These are phyloP conservation scores for Pemphigus obesinymphae DNA, from an alignment of 1,140 invertebrate species.

Conservation along the genomic window DNA sequence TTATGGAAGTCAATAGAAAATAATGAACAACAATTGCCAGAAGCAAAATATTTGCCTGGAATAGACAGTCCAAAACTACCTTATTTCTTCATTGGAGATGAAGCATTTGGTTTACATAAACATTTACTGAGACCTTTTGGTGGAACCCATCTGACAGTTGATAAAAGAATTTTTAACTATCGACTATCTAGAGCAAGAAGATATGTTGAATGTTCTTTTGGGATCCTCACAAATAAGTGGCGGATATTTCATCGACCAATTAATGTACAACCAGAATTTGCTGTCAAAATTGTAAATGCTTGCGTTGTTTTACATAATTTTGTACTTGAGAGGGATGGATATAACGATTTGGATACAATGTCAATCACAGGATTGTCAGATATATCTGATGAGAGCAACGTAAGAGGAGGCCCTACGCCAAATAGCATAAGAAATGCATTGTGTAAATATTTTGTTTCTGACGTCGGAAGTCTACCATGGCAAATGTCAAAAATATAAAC, in stretches of 20 bases:
- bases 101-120: conserved; percentile 51
- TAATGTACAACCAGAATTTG: conserved; percentile 46
- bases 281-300: conserved; percentile 45
- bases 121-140: conserved; percentile 48
- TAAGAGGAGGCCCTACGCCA: conserved; percentile 18
- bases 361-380: conserved; percentile 14
- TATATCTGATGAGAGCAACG: neutral
- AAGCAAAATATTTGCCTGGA: conserved; percentile 4
- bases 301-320: conserved; percentile 10
- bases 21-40: conserved; percentile 14
- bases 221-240: conserved; percentile 17
- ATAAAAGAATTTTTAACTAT: conserved; percentile 51
- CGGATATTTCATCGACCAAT: conserved; percentile 34
- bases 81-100: conserved; percentile 49
- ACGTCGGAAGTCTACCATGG: conserved; percentile 8
- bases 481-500: conserved; percentile 21
- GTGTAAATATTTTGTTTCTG: conserved; percentile 18
- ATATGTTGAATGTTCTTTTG: conserved; percentile 16
- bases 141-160: conserved; percentile 23
- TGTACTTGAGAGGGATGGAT: neutral
- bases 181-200: conserved; percentile 37
- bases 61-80: conserved; percentile 7
- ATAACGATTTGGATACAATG: conserved; percentile 33
- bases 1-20: conserved; percentile 42
- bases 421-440: conserved; percentile 8